Evolutionary conservation across 1,140 invertebrate species (phyloP).

Genomic region (Drosophila persimilis): DNA sequence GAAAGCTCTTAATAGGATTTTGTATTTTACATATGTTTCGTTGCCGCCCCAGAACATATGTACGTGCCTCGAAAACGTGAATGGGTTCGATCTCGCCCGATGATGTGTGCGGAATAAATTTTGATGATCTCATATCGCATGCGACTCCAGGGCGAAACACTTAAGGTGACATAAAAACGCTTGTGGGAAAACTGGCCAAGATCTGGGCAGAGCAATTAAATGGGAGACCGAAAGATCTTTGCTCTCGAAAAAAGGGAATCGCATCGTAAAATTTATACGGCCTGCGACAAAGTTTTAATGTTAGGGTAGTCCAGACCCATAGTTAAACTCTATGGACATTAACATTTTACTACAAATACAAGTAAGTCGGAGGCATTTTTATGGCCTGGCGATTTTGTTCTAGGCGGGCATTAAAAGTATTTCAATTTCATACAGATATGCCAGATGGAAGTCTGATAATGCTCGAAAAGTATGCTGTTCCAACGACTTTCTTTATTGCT

Average conservation of each 20-base stretch:
- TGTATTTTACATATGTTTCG: constrained; percentile 69
- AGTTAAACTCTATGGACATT: constrained; percentile 2
- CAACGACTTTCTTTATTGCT: constrained; percentile 2
- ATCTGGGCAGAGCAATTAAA: neutral
- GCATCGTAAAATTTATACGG: constrained; percentile 30
- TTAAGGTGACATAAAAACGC: constrained; percentile 61
- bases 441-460: neutral
- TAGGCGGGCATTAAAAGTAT: constrained; percentile 6
- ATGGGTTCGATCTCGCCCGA: constrained; percentile 26
- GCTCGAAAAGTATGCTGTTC: constrained; percentile 15
- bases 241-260: constrained; percentile 26
- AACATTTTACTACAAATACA: constrained; percentile 23
- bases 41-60: constrained; percentile 10
- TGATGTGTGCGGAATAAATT: constrained; percentile 58
- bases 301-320: constrained; percentile 29
- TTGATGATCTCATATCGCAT: constrained; percentile 62
- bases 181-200: constrained; percentile 40
- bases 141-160: constrained; percentile 24
- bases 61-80: constrained; percentile 48
- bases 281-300: constrained; percentile 52
- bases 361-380: constrained; percentile 18
- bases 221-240: constrained; percentile 12
- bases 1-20: constrained; percentile 79
- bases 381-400: constrained; percentile 26
- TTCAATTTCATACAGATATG: constrained; percentile 30